Percentiles rank a stretch among this genome's conserved stretches.
These are phyloP conservation scores for Caenorhabditis sp. DNA, from an alignment of 2,888 invertebrate species.

Conservation along the genomic window DNA sequence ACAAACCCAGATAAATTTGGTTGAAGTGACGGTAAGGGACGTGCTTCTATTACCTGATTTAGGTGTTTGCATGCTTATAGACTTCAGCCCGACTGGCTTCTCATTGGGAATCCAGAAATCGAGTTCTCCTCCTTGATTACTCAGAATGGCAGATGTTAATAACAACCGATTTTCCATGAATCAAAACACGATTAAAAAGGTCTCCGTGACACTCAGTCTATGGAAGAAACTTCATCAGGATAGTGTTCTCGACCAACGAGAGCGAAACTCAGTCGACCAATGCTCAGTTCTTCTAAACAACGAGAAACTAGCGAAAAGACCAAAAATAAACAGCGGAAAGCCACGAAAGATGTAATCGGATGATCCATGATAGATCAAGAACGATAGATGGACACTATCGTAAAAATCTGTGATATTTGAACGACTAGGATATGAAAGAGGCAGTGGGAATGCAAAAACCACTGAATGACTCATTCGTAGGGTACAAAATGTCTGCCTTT, in stretches of 20 bases:
- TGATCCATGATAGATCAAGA: background rate
- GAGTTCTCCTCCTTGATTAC: background rate
- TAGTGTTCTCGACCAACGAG: too few relatives aligned
- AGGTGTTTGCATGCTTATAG: too few relatives aligned
- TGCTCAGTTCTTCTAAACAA: too few relatives aligned
- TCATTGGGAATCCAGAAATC: background rate
- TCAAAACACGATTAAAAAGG: background rate
- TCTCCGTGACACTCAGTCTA: background rate
- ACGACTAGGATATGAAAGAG: background rate
- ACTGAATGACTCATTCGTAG: background rate
- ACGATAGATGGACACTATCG: background rate
- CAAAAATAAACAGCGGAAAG: too few relatives aligned
- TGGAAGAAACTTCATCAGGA: background rate
- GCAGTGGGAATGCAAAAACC: background rate
- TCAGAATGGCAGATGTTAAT: background rate
- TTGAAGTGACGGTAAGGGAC: too few relatives aligned
- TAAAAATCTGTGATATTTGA: background rate
- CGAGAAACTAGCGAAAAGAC: too few relatives aligned
- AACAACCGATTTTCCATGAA: background rate
- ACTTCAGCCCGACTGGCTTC: too few relatives aligned
- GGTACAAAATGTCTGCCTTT: background rate
- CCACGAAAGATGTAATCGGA: background rate
- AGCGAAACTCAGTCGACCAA: too few relatives aligned
- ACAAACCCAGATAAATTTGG: too few relatives aligned
- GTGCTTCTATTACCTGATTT: too few relatives aligned